These are phyloP conservation scores for Falcunculus frontatus DNA, from an alignment of 2,113 vertebrate species.

Conservation along the genomic window DNA sequence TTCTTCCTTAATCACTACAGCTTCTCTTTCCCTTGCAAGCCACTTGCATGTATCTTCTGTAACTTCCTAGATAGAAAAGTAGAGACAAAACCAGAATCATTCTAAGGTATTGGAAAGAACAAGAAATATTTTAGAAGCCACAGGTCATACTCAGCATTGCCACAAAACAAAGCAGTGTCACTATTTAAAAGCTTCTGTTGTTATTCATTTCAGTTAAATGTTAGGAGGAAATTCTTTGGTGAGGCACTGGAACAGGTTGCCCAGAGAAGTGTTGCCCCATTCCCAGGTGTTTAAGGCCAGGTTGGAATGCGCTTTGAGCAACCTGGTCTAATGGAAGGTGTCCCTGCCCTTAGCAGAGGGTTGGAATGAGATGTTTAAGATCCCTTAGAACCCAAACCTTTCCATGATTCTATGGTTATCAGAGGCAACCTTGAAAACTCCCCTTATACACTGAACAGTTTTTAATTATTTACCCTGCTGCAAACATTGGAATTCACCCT, in stretches of 20 bases:
- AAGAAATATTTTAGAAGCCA: neutral
- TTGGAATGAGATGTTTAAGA: neutral
- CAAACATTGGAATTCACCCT: neutral
- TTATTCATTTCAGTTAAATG: neutral
- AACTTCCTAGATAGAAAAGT: neutral
- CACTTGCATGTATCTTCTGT: neutral
- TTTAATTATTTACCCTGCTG: neutral
- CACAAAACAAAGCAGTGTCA: neutral
- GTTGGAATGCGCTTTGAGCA: neutral
- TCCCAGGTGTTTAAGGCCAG: neutral
- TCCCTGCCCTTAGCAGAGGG: no score
- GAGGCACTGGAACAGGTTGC: neutral
- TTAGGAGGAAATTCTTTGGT: neutral
- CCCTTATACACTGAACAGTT: neutral
- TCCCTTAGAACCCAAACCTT: neutral
- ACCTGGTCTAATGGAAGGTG: fast-evolving
- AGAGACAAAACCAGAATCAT: neutral
- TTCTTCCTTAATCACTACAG: neutral
- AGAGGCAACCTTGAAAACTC: neutral
- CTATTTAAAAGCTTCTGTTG: neutral
- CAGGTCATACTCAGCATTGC: neutral
- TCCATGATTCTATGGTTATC: neutral
- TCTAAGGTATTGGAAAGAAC: neutral
- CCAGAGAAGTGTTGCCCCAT: neutral
- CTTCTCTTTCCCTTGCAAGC: neutral